A percentile compares a stretch with the other conserved stretches of the same genome.
These are phyloP conservation scores for Euphydryas editha DNA, from an alignment of 2,888 invertebrate genomes.

Conservation along the genomic window DNA sequence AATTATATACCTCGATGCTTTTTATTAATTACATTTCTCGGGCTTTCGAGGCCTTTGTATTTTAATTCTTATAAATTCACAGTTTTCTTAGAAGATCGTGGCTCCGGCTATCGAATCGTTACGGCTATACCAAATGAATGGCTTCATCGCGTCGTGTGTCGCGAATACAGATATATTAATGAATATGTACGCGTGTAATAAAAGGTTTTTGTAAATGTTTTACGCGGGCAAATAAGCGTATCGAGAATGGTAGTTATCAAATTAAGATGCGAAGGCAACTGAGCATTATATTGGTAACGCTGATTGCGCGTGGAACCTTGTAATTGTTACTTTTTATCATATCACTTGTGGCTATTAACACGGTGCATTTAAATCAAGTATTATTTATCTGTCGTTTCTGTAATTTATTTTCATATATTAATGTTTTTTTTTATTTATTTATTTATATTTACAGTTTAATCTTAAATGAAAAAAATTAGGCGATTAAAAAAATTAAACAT, in stretches of 20 bases:
- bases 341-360: slow-evolving; percentile 32
- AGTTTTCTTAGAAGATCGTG: slow-evolving; percentile 62
- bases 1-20: slow-evolving; percentile 71
- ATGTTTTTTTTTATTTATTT: slow-evolving; percentile 1
- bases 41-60: slow-evolving; percentile 69
- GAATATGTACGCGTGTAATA: slow-evolving; percentile 54
- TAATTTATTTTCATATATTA: background rate
- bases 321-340: slow-evolving; percentile 40
- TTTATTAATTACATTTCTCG: slow-evolving; percentile 71
- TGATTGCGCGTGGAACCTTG: slow-evolving; percentile 36
- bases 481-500: too few species aligned
- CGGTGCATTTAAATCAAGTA: slow-evolving; percentile 23
- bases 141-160: slow-evolving; percentile 56
- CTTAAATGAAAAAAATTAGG: too few species aligned
- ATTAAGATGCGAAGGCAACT: slow-evolving; percentile 48
- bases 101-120: slow-evolving; percentile 17
- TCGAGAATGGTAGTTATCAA: slow-evolving; percentile 48
- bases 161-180: slow-evolving; percentile 52
- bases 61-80: slow-evolving; percentile 76
- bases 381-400: slow-evolving; percentile 22
- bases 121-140: slow-evolving; percentile 53
- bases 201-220: slow-evolving; percentile 52
- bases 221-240: slow-evolving; percentile 49
- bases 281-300: slow-evolving; percentile 50
- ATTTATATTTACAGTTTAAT: background rate